Conservation (phyloP, 2,113 vertebrate genomes). For the Cryptomyrus ogoouensis region DNA sequence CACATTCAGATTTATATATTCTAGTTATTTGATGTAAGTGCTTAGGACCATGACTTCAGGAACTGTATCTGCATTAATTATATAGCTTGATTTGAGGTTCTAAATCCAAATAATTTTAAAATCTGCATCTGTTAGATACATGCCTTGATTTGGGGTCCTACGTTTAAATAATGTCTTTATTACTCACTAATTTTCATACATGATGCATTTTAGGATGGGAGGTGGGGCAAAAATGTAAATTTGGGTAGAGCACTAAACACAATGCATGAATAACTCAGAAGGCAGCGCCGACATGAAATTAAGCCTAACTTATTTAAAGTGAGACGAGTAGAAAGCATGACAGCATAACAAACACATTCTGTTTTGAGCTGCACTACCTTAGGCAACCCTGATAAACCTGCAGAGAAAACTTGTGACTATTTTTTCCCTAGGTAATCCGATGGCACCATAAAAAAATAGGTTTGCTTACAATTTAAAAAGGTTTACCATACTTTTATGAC, state of each 20-base stretch:
- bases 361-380: neutral
- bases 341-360: slow-evolving; percentile 34
- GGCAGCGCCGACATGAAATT: slow-evolving; percentile 26
- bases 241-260: slow-evolving; percentile 37
- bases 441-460: neutral
- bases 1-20: neutral
- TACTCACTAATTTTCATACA: neutral
- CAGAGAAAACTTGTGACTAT: neutral
- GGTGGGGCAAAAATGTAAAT: slow-evolving; percentile 22
- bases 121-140: neutral
- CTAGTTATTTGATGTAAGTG: neutral
- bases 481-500: neutral
- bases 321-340: slow-evolving; percentile 32
- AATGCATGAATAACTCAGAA: slow-evolving; percentile 35
- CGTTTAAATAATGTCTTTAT: neutral
- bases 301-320: slow-evolving; percentile 56
- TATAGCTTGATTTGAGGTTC: neutral
- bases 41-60: neutral
- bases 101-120: neutral
- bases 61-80: neutral
- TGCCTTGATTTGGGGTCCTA: neutral
- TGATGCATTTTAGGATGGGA: neutral
- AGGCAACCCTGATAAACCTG: neutral
- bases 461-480: neutral
- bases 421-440: neutral